phyloP scores from a whole-genome alignment of 30 jellyfish, hydroid and myxozoan species.

The Pelagia noctiluca region DNA sequence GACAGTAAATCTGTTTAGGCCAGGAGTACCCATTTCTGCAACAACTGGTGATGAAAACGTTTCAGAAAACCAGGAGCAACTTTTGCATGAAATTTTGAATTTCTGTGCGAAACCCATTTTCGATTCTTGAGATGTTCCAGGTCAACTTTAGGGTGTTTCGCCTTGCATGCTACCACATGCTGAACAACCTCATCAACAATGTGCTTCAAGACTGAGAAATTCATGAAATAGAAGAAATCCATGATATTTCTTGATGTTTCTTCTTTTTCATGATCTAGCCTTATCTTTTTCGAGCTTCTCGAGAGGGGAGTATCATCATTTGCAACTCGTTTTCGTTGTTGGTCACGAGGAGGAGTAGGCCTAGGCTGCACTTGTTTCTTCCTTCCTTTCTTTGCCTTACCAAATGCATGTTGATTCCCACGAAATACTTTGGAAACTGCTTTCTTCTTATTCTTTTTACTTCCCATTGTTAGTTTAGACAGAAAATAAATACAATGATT shows the following conservation, averaged over 20 bases:
- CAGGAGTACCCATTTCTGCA: conserved; percentile 8
- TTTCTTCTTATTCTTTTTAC: not conserved
- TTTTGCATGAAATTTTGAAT: conserved; percentile 11
- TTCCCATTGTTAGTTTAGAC: conserved; percentile 6
- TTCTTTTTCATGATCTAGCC: not conserved
- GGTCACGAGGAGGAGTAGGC: conserved; percentile 5
- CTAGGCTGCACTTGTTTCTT: conserved; percentile 7
- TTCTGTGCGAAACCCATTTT: conserved; percentile 33
- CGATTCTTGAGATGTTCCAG: conserved; percentile 13
- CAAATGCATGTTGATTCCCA: conserved; percentile 30
- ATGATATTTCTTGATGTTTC: not conserved
- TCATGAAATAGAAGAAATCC: conserved; percentile 22
- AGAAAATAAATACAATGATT: not conserved
- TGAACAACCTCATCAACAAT: not conserved
- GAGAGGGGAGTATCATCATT: conserved; percentile 11
- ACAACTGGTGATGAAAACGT: conserved; percentile 18
- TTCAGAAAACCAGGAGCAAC: conserved; percentile 8
- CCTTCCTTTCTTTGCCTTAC: not conserved
- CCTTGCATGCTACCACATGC: conserved; percentile 14
- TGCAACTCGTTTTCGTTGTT: conserved; percentile 2
- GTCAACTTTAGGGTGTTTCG: conserved; percentile 6
- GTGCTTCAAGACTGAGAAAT: not conserved
- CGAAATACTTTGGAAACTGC: conserved; percentile 15
- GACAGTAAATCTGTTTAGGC: conserved; percentile 7
- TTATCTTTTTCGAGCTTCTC: conserved; percentile 18